Percentiles rank a stretch among this genome's conserved stretches.
Evolutionary conservation across 2,888 invertebrate species (phyloP).

Genomic region (Pristionchus fissidentatus): DNA sequence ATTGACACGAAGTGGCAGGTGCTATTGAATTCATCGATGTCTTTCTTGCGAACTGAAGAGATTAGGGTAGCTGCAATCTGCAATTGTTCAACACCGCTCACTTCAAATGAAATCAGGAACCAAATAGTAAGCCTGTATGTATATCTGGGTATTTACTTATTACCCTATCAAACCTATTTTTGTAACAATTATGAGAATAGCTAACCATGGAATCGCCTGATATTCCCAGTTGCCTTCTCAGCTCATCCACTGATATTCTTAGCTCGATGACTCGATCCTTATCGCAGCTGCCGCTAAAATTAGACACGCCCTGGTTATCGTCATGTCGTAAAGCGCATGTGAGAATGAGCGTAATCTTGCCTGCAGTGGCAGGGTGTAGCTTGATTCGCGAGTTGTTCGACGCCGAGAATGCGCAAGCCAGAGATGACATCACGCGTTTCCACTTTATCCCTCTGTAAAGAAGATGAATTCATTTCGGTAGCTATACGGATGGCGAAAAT

Average conservation of each 20-base stretch:
- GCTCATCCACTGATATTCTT: conserved; percentile 27
- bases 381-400: not conserved
- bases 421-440: not conserved
- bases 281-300: not conserved
- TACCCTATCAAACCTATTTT: not conserved
- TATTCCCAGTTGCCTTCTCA: conserved; percentile 8
- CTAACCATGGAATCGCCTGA: not conserved
- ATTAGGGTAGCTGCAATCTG: not conserved
- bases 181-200: not conserved
- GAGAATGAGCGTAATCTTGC: too few species aligned
- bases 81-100: too few species aligned
- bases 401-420: not conserved
- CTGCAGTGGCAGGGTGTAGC: not conserved
- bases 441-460: not conserved
- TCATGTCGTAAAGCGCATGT: not conserved
- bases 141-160: not conserved
- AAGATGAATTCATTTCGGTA: not conserved
- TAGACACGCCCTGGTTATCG: not conserved
- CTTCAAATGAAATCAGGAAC: not conserved
- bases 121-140: not conserved
- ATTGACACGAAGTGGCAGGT: not conserved
- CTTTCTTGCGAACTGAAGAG: not conserved
- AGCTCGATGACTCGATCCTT: conserved; percentile 22
- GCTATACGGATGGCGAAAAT: too few species aligned
- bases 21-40: not conserved